phyloP scores from a whole-genome alignment of 2,888 invertebrate genomes.

The Agriopis marginaria region DNA sequence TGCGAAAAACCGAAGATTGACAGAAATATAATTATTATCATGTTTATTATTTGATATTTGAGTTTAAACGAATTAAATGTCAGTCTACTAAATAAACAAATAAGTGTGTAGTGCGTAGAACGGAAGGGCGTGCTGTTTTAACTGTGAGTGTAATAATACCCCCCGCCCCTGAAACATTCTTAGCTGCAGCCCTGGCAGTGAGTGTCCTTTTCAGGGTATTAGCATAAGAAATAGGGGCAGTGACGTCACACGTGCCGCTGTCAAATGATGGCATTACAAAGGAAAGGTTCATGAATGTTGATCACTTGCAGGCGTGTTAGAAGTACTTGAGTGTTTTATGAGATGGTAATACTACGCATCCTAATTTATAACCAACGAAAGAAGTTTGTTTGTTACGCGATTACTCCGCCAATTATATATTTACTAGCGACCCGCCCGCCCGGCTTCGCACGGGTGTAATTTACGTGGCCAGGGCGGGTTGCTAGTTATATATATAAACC shows the following conservation, averaged over 20 bases:
- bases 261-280: conserved; percentile 18
- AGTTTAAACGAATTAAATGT: too few species aligned
- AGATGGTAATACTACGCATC: not conserved
- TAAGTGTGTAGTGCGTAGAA: not conserved
- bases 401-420: too few species aligned
- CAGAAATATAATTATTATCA: too few species aligned
- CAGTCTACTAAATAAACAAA: not conserved
- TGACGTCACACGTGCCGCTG: conserved; percentile 24
- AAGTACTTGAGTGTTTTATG: not conserved
- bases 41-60: too few species aligned
- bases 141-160: not conserved
- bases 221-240: conserved; percentile 31
- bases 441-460: too few species aligned
- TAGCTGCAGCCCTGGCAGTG: conserved; percentile 1
- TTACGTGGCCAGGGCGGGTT: too few species aligned
- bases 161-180: not conserved
- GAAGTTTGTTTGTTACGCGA: too few species aligned
- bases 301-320: conserved; percentile 4
- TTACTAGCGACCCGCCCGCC: too few species aligned
- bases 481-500: too few species aligned
- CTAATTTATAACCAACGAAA: too few species aligned
- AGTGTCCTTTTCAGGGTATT: conserved; percentile 34
- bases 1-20: too few species aligned
- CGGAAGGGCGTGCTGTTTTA: not conserved
- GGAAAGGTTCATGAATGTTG: conserved; percentile 18